A percentile compares a stretch with the other conserved stretches of the same genome.
phyloP scores from a whole-genome alignment of 2,797 vertebrate species.

The Neosilurus mollespiculum region DNA sequence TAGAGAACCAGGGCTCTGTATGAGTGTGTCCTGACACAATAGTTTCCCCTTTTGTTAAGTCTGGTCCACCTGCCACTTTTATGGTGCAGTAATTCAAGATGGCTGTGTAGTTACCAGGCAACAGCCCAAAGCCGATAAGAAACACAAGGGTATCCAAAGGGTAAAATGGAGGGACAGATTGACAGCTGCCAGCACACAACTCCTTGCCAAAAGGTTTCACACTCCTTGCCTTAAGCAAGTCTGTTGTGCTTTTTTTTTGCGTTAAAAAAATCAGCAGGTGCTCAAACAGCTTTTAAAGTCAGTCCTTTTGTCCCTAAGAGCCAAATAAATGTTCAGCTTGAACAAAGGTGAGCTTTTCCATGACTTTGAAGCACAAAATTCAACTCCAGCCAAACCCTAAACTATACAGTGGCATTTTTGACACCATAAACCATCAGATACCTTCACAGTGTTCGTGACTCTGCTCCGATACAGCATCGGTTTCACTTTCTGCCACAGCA shows the following conservation, averaged over 20 bases:
- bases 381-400: neutral
- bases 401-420: neutral
- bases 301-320: neutral
- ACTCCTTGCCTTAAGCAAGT: neutral
- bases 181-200: constrained; percentile 28
- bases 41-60: constrained; percentile 48
- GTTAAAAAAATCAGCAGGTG: neutral
- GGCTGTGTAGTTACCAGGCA: constrained; percentile 44
- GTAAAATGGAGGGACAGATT: constrained; percentile 1
- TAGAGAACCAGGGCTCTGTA: neutral
- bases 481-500: neutral
- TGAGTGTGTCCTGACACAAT: constrained; percentile 16
- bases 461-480: neutral
- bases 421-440: neutral
- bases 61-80: constrained; percentile 39
- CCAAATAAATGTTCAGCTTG: neutral
- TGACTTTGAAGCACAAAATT: neutral
- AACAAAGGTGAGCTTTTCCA: neutral
- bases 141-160: constrained; percentile 2
- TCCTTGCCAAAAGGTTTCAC: constrained; percentile 25
- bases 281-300: neutral
- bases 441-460: neutral
- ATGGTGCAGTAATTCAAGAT: constrained; percentile 43
- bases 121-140: constrained; percentile 32
- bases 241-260: neutral